Percentiles rank a stretch among this genome's conserved stretches.
These are phyloP conservation scores for Leucoraja erinaceus DNA, from an alignment of 2,113 vertebrate species.

Conservation along the genomic window DNA sequence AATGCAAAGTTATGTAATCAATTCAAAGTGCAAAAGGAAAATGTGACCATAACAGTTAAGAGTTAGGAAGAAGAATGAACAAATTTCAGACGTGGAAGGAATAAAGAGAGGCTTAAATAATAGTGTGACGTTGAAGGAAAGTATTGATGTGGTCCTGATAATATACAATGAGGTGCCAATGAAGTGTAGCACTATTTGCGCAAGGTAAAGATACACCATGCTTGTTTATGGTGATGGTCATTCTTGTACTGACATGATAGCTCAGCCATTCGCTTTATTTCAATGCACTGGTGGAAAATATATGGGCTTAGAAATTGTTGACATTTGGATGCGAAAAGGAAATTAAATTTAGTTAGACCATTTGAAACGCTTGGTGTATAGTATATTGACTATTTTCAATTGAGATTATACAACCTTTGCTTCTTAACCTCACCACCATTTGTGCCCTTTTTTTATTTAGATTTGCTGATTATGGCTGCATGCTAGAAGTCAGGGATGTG, in stretches of 20 bases:
- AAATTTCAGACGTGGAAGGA: neutral
- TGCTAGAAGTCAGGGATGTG: slow-evolving; percentile 81
- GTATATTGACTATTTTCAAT: neutral
- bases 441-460: slow-evolving; percentile 51
- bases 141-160: neutral
- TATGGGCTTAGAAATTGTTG: neutral
- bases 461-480: slow-evolving; percentile 83
- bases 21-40: neutral
- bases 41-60: neutral
- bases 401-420: slow-evolving; percentile 13
- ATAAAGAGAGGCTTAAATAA: neutral
- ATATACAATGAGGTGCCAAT: neutral
- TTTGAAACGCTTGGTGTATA: neutral
- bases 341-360: neutral
- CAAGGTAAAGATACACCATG: neutral
- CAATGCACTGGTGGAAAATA: neutral
- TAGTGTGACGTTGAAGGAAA: too few relatives aligned
- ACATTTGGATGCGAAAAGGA: slow-evolving; percentile 34
- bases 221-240: neutral
- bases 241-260: neutral
- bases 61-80: neutral
- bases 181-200: neutral
- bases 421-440: neutral
- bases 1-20: neutral
- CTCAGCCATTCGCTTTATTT: neutral